Percentiles rank a stretch among this genome's conserved stretches.
Conservation (phyloP, 2,113 vertebrate genomes). For the Oplegnathus fasciatus region DNA sequence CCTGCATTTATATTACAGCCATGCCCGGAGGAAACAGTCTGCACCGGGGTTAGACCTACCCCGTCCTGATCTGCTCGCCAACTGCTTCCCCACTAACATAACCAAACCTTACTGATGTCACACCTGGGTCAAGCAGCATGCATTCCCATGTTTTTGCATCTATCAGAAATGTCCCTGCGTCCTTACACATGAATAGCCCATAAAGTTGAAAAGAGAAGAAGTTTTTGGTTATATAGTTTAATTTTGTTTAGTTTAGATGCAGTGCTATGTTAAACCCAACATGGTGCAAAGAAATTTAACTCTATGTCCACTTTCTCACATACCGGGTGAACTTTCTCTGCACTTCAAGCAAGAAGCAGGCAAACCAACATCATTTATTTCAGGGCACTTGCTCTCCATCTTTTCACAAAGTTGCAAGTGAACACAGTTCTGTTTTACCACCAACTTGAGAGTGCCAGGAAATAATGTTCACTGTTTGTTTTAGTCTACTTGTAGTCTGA, state of each 20-base stretch:
- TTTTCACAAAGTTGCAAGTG: not conserved
- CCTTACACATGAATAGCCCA: not conserved
- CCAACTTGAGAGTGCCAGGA: not conserved
- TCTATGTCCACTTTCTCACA: not conserved
- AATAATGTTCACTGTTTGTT: not conserved
- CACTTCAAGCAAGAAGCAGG: not conserved
- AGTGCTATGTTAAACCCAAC: not conserved
- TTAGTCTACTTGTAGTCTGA: not conserved
- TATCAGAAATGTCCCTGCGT: no score
- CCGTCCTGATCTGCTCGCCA: conserved; percentile 30
- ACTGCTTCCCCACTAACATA: conserved; percentile 38
- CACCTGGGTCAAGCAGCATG: conserved; percentile 37
- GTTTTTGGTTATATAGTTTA: not conserved
- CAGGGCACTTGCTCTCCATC: not conserved
- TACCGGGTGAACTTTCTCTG: not conserved
- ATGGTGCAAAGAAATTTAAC: not conserved
- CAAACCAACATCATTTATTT: not conserved
- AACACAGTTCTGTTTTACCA: not conserved
- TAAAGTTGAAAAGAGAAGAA: not conserved
- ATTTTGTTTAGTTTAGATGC: not conserved
- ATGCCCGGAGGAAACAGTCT: conserved; percentile 80
- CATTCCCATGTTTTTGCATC: not conserved
- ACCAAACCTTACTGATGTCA: not conserved
- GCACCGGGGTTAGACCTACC: conserved; percentile 78
- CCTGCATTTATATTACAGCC: conserved; percentile 85